These are phyloP conservation scores for Acronicta alni DNA, from an alignment of 2,888 invertebrate genomes.

Conservation along the genomic window DNA sequence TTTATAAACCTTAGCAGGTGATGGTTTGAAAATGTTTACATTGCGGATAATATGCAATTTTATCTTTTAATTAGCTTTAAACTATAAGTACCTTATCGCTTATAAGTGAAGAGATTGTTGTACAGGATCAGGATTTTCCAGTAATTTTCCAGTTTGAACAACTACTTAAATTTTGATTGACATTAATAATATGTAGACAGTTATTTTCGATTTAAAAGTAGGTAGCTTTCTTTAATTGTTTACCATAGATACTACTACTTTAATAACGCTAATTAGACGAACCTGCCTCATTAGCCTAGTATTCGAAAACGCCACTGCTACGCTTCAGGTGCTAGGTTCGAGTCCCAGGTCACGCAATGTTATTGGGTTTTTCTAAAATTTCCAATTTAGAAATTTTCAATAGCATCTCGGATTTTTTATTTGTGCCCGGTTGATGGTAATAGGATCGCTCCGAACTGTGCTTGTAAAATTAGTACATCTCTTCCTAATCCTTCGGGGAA, in stretches of 20 bases:
- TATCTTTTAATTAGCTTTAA: slow-evolving; percentile 25
- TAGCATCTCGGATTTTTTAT: too few relatives aligned
- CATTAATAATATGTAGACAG: slow-evolving; percentile 7
- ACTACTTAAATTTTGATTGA: too few relatives aligned
- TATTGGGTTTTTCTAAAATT: too few relatives aligned
- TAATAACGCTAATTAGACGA: too few relatives aligned
- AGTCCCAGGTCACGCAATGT: too few relatives aligned
- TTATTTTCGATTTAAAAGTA: slow-evolving; percentile 18
- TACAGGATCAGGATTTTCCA: slow-evolving; percentile 21
- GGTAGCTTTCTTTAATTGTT: slow-evolving; percentile 43
- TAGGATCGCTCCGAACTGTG: too few relatives aligned
- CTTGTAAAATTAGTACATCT: too few relatives aligned
- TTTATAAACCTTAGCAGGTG: slow-evolving; percentile 26
- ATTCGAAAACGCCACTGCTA: too few relatives aligned
- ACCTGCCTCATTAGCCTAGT: too few relatives aligned
- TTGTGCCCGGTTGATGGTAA: too few relatives aligned
- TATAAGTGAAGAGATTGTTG: slow-evolving; percentile 18
- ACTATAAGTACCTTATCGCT: slow-evolving; percentile 16
- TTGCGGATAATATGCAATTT: not conserved
- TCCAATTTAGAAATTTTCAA: slow-evolving; percentile 15
- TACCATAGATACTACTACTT: slow-evolving; percentile 5
- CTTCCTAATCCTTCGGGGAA: too few relatives aligned
- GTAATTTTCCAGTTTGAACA: slow-evolving; percentile 26
- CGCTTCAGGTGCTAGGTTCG: too few relatives aligned
- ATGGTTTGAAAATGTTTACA: slow-evolving; percentile 50